Base-by-base conservation (phyloP, 2,797 vertebrate genomes). In the Tachyglossus aculeatus region DNA sequence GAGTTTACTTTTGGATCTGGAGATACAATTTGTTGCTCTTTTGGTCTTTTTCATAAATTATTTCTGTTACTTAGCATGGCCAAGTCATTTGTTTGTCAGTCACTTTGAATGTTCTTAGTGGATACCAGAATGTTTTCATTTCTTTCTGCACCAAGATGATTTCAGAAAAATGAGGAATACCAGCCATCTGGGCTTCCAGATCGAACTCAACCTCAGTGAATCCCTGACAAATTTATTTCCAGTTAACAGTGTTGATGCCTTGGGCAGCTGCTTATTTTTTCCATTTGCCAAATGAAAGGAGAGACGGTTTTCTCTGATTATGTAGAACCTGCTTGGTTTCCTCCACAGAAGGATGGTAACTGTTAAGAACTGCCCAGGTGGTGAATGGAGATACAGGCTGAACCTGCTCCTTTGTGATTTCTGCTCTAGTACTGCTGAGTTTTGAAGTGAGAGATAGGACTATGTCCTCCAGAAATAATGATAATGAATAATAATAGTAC, bases 291-390 rank as follows among this genome's bases (percentile, higher is more conserved):
- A 75, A 57, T 56, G 66, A 59, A 47, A 47, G n/a, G n/a, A n/a
- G 3, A 24, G 21, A 36, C 2, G 21, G 52, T 66, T 70, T 77
- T 71, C 62, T 59, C 48, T 60, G n/a, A 62, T 55, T 66, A 71
- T 67, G 41, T 24, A 6, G 65, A 65, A 68, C 58, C 72, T 67
- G 14, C 29, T 27, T 83, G 80, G 85, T 79, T 65, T 58, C 69
- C 61, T 79, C 67, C 72, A 81, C 77, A 67, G 52, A 71, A 83
- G 65, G 71, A 74, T 73, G 61, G 44, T 27, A 64, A 52, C 40
- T 0, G 75, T 85, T 75, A 63, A 71, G 67, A 71, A 71, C 66
- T 68, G 68, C 44, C 37, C 33, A 32, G 21, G 37, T 24, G 21
- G n/a, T n/a, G n/a, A n/a, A n/a, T n/a, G n/a, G n/a, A n/a, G n/a